A percentile compares a stretch with the other conserved stretches of the same genome.
phyloP scores from a whole-genome alignment of 2,797 vertebrate species.

The Gallinago nigripennis region DNA sequence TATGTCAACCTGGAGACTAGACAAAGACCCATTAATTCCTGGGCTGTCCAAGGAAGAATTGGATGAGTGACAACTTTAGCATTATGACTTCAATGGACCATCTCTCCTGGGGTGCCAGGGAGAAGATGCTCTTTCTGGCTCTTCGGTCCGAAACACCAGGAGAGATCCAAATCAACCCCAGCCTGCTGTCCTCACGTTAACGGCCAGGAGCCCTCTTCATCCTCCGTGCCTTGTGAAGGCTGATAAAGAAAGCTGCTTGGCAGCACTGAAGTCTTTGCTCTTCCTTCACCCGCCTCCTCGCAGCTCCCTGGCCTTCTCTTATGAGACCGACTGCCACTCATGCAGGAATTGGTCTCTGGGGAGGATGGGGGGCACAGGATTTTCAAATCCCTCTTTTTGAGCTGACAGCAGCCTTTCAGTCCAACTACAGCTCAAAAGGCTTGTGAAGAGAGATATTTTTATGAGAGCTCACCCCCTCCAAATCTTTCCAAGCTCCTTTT shows the following conservation, averaged over 20 bases:
- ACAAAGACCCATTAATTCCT: conserved; percentile 25
- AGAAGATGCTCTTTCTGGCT: not conserved
- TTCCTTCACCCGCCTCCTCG: not conserved
- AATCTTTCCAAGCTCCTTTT: conserved; percentile 67
- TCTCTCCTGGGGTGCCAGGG: not conserved
- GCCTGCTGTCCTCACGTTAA: rapidly evolving
- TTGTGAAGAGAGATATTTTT: conserved; percentile 58
- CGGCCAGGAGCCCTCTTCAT: not conserved
- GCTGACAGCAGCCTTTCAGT: conserved; percentile 57
- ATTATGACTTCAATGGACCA: not conserved
- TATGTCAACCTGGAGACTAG: conserved; percentile 17
- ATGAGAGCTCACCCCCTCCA: conserved; percentile 31
- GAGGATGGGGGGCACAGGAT: conserved; percentile 2
- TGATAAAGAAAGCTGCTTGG: not conserved
- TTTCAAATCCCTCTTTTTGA: not conserved
- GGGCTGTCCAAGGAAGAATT: not conserved
- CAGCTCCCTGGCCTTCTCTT: not conserved
- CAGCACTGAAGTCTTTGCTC: not conserved
- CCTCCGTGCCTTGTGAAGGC: not conserved
- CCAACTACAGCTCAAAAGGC: conserved; percentile 14
- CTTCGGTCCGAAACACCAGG: not conserved
- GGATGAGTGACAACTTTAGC: conserved; percentile 20
- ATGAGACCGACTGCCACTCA: not conserved
- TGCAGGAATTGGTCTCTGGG: conserved; percentile 8
- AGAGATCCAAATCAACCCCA: not conserved